Base-by-base conservation (phyloP, 2,888 invertebrate genomes). In the Ophion ellenae region DNA sequence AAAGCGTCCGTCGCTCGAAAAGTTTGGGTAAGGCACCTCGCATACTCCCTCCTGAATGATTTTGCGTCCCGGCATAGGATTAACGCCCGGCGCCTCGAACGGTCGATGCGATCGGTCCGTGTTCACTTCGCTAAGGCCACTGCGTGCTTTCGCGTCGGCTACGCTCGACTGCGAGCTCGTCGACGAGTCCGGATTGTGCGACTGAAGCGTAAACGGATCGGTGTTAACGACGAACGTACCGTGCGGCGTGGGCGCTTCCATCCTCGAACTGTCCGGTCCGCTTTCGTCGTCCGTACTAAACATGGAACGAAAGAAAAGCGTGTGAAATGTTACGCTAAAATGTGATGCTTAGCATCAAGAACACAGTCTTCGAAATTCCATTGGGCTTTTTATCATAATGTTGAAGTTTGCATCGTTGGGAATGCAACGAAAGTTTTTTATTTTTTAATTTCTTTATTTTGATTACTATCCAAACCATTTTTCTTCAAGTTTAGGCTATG, bases 11-110 rank as follows among this genome's bases (percentile, higher is more conserved):
- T 4, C 2, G 28, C 10, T 63, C 28, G 24, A 24, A 63, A 63
- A 2, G 3, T 11, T 45, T 11, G 14, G n/a, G 32, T n/a, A 5
- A 11, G 1, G 32, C 36, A 93, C 93, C 90, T 93, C 93, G 64
- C 93, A 93, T 28, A 88, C 91, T 85, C 93, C 93, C 87, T 92
- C 92, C 74, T 90, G 90, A 90, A 92, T 92, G 87, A 92, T 91
- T 84, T 91, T 93, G 53, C 88, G 90, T 28, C 90, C 91, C 76
- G 92, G 87, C 86, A 88, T 40, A 0, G 77, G 14, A 67, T 59
- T 75, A 10, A 82, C 45, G 28, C 61, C 63, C 0, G 83, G 47
- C 11, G 66, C 2, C 2, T 86, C 83, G 4, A 81, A 86, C 17
- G 78, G 57, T 71, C 71, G 69, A 32, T 70, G 87, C 71, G 91